Evolutionary conservation across 2,888 invertebrate genomes (phyloP).

Genomic region (Creontiades dilutus): DNA sequence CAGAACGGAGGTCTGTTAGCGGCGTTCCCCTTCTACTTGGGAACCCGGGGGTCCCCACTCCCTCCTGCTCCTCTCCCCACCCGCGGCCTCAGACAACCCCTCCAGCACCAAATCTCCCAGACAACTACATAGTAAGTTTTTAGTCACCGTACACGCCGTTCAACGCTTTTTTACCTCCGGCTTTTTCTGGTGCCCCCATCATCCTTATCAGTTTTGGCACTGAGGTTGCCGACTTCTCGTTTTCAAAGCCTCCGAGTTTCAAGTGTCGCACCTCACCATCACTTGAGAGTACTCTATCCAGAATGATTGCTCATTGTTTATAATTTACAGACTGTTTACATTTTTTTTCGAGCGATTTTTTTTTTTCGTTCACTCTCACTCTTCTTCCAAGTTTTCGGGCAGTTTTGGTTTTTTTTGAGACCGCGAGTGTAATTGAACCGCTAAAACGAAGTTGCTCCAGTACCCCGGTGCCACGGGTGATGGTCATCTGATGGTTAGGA

Average conservation of each 20-base stretch:
- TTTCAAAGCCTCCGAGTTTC: constrained; percentile 25
- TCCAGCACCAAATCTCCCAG: constrained; percentile 72
- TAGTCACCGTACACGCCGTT: constrained; percentile 71
- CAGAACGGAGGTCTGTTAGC: constrained; percentile 38
- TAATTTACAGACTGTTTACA: constrained; percentile 14
- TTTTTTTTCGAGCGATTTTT: background rate
- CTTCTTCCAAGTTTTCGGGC: background rate
- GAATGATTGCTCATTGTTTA: constrained; percentile 32
- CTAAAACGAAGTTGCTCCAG: constrained; percentile 56
- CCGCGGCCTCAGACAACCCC: constrained; percentile 66
- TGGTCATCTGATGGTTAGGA: constrained; percentile 76
- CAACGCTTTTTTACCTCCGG: constrained; percentile 67
- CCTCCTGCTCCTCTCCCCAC: constrained; percentile 63
- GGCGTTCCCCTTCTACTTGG: constrained; percentile 51
- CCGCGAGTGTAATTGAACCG: constrained; percentile 50
- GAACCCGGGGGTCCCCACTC: constrained; percentile 69
- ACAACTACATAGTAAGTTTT: constrained; percentile 75
- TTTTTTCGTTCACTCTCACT: background rate
- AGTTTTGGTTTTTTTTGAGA: constrained; percentile 31
- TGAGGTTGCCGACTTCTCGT: constrained; percentile 40
- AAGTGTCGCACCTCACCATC: constrained; percentile 19
- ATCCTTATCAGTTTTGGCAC: constrained; percentile 59
- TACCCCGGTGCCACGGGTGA: constrained; percentile 67
- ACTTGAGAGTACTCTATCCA: background rate
- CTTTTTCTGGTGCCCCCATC: constrained; percentile 60